Base-by-base conservation (phyloP, 2,113 vertebrate genomes). In the Cichladusa arquata region DNA sequence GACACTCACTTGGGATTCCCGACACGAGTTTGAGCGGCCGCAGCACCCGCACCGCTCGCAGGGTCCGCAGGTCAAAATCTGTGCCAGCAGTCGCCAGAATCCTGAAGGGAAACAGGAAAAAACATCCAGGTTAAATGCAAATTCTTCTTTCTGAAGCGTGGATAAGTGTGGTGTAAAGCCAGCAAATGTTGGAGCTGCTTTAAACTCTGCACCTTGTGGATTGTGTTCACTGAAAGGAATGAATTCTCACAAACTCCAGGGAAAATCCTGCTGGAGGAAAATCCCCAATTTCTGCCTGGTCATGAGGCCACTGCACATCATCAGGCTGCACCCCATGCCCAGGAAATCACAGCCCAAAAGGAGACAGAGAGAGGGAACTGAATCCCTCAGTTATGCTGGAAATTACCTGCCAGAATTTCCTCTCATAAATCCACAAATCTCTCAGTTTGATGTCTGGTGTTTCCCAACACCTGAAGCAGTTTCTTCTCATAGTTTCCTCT, bases 21-120 rank as follows among this genome's bases (percentile, higher is more conserved):
- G 99, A 99, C 84, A 99, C 99, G 18, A 99, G 98, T 92, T 99
- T 99, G 90, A 99, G 98, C 0, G 99, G 99, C 56, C 99, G 97
- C 13, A 99, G 77, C n/a, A 99, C 99, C 44, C 99, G 98, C 17
- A 99, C 99, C 0, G 99, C 99, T 81, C 99, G 97, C 94, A 99
- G 97, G 0, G 99, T 99, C 84, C 99, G 96, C 90, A 99, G 98
- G 91, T 99, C 99, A 72, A 99, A 99, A 56, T 99, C 99, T 0
- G 99, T 98, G 40, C 99, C 99, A 9, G 99, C 99, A 1, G 99
- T 99, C 79, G 99, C 99, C 36, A 99, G 97, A 93, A 99, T 99
- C 98, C 99, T 99, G 97, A 29, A 53, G 70, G 8, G 54, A 60
- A 84, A 29, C 19, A 12, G 38, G 19, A 19, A 64, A 28, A 28